These are phyloP conservation scores for Andrena flavipes DNA, from an alignment of 2,888 invertebrate genomes.

Conservation along the genomic window DNA sequence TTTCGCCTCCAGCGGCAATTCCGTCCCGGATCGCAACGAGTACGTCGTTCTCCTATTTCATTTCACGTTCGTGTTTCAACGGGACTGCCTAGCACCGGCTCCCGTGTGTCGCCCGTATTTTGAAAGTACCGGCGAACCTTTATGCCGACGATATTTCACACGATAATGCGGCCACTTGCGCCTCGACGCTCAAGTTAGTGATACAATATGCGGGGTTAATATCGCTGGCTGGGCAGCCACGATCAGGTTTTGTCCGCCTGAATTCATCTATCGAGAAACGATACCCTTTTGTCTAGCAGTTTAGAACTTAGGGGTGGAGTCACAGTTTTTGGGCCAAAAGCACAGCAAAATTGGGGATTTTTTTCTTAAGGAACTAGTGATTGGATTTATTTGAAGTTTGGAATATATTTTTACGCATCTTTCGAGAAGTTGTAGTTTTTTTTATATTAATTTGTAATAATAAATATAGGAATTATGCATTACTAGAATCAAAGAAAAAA, in stretches of 20 bases:
- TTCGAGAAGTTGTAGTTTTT: no score
- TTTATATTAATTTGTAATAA: no score
- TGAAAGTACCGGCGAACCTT: conserved; percentile 12
- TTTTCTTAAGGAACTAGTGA: neutral
- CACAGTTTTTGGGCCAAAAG: no score
- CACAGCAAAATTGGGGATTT: neutral
- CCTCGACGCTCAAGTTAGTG: neutral
- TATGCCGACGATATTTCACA: conserved; percentile 21
- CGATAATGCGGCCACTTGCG: conserved; percentile 6
- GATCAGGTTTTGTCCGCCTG: neutral
- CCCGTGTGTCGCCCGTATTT: conserved; percentile 12
- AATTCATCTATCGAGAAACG: neutral
- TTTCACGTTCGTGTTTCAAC: conserved; percentile 5
- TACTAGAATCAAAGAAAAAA: no score
- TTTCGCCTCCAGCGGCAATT: conserved; percentile 34
- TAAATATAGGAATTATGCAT: no score
- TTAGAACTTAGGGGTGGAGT: neutral
- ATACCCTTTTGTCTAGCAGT: neutral
- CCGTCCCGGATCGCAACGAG: conserved; percentile 3
- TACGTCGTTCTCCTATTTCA: conserved; percentile 16
- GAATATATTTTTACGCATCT: no score
- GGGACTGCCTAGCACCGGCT: neutral
- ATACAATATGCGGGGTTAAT: conserved; percentile 13
- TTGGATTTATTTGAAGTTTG: neutral
- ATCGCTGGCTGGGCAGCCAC: neutral